phyloP scores from a whole-genome alignment of 2,113 vertebrate species.

The Pantherophis guttatus region DNA sequence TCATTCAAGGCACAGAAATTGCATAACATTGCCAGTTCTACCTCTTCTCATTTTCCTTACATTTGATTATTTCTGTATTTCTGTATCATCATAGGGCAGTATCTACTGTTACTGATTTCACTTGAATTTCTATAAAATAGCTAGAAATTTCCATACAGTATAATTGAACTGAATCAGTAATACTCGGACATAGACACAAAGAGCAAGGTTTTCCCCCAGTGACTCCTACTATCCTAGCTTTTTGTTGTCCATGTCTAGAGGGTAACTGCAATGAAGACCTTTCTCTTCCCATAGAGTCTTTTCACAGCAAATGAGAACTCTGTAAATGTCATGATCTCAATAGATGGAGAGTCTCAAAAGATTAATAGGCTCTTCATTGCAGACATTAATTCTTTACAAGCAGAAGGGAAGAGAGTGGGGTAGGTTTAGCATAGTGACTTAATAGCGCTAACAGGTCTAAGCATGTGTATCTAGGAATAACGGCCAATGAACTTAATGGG shows the following conservation, averaged over 20 bases:
- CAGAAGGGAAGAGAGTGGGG: neutral
- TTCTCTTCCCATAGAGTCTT: neutral
- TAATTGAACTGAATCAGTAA: neutral
- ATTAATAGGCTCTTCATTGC: neutral
- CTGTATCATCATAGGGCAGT: neutral
- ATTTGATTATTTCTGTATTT: neutral
- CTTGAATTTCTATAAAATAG: neutral
- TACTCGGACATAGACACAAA: neutral
- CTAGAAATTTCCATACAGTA: neutral
- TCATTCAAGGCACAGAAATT: neutral
- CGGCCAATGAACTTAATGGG: neutral
- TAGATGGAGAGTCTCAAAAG: neutral
- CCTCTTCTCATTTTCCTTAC: neutral
- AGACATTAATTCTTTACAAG: neutral
- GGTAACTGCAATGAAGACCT: neutral
- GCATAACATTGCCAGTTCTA: neutral
- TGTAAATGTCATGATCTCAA: neutral
- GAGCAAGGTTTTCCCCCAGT: neutral
- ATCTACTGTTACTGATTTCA: neutral
- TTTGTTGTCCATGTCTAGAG: neutral
- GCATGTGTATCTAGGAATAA: neutral
- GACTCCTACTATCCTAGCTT: neutral
- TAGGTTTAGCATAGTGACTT: neutral
- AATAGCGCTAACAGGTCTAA: neutral
- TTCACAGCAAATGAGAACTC: neutral